A percentile compares a stretch with the other conserved stretches of the same genome.
These are phyloP conservation scores for Theonella swinhoei DNA, from an alignment of 37 sponge, comb jelly and placozoan species.

Conservation along the genomic window DNA sequence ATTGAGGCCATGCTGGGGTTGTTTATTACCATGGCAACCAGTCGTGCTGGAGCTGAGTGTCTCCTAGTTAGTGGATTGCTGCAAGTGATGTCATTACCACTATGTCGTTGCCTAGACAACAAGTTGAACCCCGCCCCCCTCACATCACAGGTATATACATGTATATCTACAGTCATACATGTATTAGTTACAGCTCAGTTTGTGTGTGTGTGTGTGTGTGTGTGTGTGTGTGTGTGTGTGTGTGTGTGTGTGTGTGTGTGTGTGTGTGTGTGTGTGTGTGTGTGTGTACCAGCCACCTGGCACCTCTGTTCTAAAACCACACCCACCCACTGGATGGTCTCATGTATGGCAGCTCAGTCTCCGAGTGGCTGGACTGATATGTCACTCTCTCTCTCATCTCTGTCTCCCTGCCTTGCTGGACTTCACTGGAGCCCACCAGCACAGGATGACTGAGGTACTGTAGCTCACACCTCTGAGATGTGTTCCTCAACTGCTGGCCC, in stretches of 20 bases:
- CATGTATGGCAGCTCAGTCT: conserved; percentile 55
- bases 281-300: not conserved
- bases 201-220: too few relatives aligned
- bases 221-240: too few relatives aligned
- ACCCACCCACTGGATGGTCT: conserved; percentile 17
- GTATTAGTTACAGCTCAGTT: too few relatives aligned
- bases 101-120: conserved; percentile 12
- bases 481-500: not conserved
- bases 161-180: too few relatives aligned
- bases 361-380: not conserved
- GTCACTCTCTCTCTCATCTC: not conserved
- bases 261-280: too few relatives aligned
- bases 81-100: conserved; percentile 40
- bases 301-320: not conserved
- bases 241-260: too few relatives aligned
- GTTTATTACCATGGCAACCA: conserved; percentile 8
- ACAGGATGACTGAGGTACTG: not conserved
- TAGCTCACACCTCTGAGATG: not conserved
- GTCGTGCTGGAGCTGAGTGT: conserved; percentile 27
- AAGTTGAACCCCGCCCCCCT: conserved; percentile 16
- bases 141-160: not conserved
- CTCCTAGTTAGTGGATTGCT: conserved; percentile 47
- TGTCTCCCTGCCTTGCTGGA: not conserved
- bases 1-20: conserved; percentile 26
- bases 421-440: not conserved